Conservation (phyloP, 2,113 vertebrate species). For the Semnornis frantzii region DNA sequence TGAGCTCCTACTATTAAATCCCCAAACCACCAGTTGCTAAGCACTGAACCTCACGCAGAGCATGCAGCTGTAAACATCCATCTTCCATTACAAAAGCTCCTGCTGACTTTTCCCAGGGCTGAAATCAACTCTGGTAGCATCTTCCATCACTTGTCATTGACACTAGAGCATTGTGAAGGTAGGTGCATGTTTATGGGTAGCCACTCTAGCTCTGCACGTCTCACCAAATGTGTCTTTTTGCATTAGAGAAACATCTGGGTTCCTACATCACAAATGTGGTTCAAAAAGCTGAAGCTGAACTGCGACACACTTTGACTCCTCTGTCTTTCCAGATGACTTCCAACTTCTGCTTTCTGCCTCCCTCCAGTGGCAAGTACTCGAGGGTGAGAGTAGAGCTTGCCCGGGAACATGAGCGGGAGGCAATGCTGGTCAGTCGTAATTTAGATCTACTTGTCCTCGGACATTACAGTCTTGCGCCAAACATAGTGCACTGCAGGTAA, state of each 20-base stretch:
- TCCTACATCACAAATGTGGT: not conserved
- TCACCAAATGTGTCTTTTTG: not conserved
- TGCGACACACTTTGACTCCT: not conserved
- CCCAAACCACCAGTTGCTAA: not conserved
- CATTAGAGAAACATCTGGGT: not conserved
- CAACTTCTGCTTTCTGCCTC: slow-evolving; percentile 79
- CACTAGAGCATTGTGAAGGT: not conserved
- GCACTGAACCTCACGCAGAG: not conserved
- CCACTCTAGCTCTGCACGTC: not conserved
- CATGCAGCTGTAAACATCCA: not conserved
- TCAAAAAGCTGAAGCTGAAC: not conserved
- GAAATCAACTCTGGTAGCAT: not conserved
- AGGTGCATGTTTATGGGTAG: not conserved
- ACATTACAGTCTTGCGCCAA: slow-evolving; percentile 71
- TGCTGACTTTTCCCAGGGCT: not conserved
- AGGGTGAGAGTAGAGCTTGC: slow-evolving; percentile 73
- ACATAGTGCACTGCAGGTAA: slow-evolving; percentile 74
- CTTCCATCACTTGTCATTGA: not conserved
- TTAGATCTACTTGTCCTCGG: slow-evolving; percentile 70
- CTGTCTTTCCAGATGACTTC: slow-evolving; percentile 72
- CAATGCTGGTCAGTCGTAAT: slow-evolving; percentile 75
- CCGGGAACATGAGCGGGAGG: slow-evolving; percentile 72
- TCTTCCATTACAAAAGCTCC: not conserved
- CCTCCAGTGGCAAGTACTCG: slow-evolving; percentile 80
- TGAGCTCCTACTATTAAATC: not conserved